Conservation (phyloP, 2,797 vertebrate genomes). For the Pangasius sanitwongsei region DNA sequence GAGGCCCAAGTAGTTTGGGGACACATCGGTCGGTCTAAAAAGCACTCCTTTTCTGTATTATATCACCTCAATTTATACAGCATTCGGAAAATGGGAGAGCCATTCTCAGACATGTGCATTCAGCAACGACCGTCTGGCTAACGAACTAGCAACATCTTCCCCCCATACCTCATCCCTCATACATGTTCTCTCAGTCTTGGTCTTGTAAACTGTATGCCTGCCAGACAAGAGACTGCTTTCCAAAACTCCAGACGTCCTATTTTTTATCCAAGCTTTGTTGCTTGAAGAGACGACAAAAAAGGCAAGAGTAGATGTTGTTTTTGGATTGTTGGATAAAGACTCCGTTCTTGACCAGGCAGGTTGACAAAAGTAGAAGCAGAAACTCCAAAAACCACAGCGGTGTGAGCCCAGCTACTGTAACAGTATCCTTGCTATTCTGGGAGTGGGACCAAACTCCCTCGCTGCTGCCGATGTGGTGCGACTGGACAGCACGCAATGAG, state of each 20-base stretch:
- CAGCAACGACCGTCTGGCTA: slow-evolving; percentile 43
- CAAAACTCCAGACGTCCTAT: slow-evolving; percentile 21
- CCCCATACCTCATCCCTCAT: slow-evolving; percentile 21
- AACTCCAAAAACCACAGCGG: slow-evolving; percentile 8
- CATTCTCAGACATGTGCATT: slow-evolving; percentile 30
- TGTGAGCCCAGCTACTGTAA: slow-evolving; percentile 37
- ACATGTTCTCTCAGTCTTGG: slow-evolving; percentile 6
- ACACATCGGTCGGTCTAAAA: slow-evolving; percentile 36
- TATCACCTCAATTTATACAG: slow-evolving; percentile 53
- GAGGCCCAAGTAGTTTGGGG: slow-evolving; percentile 25
- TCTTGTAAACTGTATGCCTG: slow-evolving; percentile 1
- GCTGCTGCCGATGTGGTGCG: slow-evolving; percentile 30
- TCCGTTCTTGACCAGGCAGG: slow-evolving; percentile 17
- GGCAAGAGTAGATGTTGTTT: slow-evolving; percentile 27
- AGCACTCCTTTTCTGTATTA: slow-evolving; percentile 32
- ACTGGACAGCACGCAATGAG: slow-evolving; percentile 36
- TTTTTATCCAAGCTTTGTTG: slow-evolving; percentile 46
- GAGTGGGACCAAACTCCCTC: slow-evolving; percentile 18
- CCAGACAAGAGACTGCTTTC: slow-evolving; percentile 32
- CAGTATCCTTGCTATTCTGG: slow-evolving; percentile 49
- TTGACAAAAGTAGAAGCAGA: slow-evolving; percentile 32
- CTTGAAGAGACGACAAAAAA: slow-evolving; percentile 17
- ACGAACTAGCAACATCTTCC: slow-evolving; percentile 46
- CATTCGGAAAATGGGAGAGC: background rate
- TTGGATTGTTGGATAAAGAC: slow-evolving; percentile 21